Evolutionary conservation across 1,140 invertebrate genomes (phyloP).

Genomic region (Drosophila sp.): DNA sequence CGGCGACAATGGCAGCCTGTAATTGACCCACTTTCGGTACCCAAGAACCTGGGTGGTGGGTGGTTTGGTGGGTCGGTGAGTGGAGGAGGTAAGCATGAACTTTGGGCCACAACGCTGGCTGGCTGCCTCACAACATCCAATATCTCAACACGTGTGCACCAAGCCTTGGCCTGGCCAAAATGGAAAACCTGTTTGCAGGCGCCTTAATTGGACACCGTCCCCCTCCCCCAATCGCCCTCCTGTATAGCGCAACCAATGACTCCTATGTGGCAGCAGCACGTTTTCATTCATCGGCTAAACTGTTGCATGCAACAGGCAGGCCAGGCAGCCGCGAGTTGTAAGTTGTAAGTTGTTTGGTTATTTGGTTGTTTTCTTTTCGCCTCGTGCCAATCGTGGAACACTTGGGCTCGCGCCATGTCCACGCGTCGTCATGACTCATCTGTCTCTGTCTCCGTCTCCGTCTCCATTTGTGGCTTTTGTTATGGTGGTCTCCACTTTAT

Average conservation of each 20-base stretch:
- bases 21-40: constrained; percentile 70
- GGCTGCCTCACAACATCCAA: constrained; percentile 30
- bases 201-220: constrained; percentile 62
- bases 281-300: constrained; percentile 73
- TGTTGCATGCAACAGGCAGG: constrained; percentile 55
- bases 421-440: constrained; percentile 33
- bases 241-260: not conserved
- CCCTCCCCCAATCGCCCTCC: not conserved
- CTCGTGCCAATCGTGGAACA: constrained; percentile 40
- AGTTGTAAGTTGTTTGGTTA: constrained; percentile 43
- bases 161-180: constrained; percentile 43
- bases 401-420: constrained; percentile 31
- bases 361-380: constrained; percentile 40
- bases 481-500: constrained; percentile 30
- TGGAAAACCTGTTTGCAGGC: constrained; percentile 67
- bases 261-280: constrained; percentile 44
- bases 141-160: constrained; percentile 49
- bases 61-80: constrained; percentile 1
- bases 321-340: constrained; percentile 57
- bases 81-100: constrained; percentile 54
- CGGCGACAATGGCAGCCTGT: constrained; percentile 73
- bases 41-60: constrained; percentile 38
- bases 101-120: constrained; percentile 34
- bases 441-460: constrained; percentile 41
- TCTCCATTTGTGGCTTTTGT: constrained; percentile 31